Percentiles rank a stretch among this genome's conserved stretches.
These are phyloP conservation scores for Himalopsyche anomala DNA, from an alignment of 2,888 invertebrate species.

Conservation along the genomic window DNA sequence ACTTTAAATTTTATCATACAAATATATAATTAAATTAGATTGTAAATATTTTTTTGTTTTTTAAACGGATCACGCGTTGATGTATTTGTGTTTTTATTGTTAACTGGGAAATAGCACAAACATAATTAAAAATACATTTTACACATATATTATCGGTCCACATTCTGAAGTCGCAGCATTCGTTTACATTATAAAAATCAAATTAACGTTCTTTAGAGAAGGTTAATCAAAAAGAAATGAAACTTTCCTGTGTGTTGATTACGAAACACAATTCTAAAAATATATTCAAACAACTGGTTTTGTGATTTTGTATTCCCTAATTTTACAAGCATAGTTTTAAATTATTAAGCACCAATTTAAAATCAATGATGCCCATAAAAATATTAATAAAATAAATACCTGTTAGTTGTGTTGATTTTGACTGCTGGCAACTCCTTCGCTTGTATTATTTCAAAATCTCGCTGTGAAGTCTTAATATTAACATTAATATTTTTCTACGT, in stretches of 20 bases:
- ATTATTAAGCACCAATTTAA: constrained; percentile 37
- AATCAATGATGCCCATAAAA: constrained; percentile 29
- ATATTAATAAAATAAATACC: constrained; percentile 42
- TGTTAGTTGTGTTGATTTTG: background rate
- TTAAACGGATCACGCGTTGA: too few relatives aligned
- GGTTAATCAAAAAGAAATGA: constrained; percentile 42
- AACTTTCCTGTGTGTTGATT: constrained; percentile 31
- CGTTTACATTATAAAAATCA: too few relatives aligned
- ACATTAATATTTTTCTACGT: constrained; percentile 3
- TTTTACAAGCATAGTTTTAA: constrained; percentile 40
- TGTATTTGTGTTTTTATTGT: too few relatives aligned
- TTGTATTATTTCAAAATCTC: constrained; percentile 8
- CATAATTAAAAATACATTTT: too few relatives aligned
- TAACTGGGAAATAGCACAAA: too few relatives aligned
- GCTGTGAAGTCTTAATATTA: constrained; percentile 32
- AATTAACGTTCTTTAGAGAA: background rate
- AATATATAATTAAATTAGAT: too few relatives aligned
- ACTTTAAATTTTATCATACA: too few relatives aligned
- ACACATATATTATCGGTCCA: too few relatives aligned
- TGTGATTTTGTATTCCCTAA: constrained; percentile 25
- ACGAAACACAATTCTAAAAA: constrained; percentile 15
- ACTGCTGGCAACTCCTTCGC: background rate
- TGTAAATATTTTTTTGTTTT: too few relatives aligned
- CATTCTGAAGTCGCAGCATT: too few relatives aligned
- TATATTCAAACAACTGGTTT: constrained; percentile 35